Evolutionary conservation across 2,113 vertebrate species (phyloP).

Genomic region (Puma concolor): DNA sequence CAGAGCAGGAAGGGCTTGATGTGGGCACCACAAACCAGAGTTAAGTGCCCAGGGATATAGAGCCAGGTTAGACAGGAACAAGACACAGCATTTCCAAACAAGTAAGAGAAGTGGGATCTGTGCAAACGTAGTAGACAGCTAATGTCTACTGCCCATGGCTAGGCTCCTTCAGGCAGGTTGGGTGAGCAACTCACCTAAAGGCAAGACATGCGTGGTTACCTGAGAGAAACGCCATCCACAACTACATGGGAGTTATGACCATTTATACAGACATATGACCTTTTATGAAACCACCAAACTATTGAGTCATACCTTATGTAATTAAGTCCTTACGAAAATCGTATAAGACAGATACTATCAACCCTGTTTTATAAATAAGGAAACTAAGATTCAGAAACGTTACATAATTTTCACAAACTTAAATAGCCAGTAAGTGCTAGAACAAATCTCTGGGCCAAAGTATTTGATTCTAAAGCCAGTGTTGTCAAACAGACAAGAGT

Average conservation of each 20-base stretch:
- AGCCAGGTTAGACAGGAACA: neutral
- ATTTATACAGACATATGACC: neutral
- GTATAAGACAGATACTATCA: neutral
- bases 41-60: neutral
- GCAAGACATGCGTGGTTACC: neutral
- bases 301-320: neutral
- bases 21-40: neutral
- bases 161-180: neutral
- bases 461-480: neutral
- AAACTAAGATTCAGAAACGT: constrained; percentile 41
- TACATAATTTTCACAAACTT: neutral
- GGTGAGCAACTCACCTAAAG: neutral
- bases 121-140: neutral
- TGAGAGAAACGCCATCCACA: neutral
- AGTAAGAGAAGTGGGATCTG: neutral
- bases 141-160: neutral
- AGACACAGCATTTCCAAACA: neutral
- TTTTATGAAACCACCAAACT: neutral
- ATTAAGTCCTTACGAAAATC: constrained; percentile 1
- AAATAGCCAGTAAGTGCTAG: neutral
- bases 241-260: neutral
- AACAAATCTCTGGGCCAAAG: neutral
- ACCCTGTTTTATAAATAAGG: neutral
- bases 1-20: neutral
- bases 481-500: neutral